Conservation (phyloP, 2,888 invertebrate genomes). For the Drosophila limbata region DNA sequence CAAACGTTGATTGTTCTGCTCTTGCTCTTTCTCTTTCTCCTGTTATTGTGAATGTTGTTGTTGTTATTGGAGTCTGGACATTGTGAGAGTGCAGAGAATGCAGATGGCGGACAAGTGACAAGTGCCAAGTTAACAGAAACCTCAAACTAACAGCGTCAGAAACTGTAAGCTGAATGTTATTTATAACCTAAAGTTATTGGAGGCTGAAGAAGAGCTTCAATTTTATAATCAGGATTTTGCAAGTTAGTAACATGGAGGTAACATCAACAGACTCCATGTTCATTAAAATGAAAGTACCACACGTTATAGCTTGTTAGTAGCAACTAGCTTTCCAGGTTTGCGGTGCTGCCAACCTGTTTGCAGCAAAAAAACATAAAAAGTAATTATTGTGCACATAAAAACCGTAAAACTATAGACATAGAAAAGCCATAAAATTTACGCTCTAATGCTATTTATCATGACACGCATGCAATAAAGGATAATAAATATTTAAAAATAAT, state of each 20-base stretch:
- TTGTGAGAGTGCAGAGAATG: conserved; percentile 28
- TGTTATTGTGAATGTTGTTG: conserved; percentile 17
- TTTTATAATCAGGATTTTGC: conserved; percentile 7
- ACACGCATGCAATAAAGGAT: conserved; percentile 1
- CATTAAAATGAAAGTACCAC: conserved; percentile 21
- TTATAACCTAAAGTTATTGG: not conserved
- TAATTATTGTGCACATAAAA: conserved; percentile 31
- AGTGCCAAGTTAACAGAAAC: conserved; percentile 47
- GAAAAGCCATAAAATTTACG: conserved; percentile 34
- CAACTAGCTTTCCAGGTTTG: conserved; percentile 19
- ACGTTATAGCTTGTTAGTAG: conserved; percentile 9
- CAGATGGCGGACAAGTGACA: conserved; percentile 45
- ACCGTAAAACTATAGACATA: conserved; percentile 13
- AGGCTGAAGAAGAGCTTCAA: not conserved
- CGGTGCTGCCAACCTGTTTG: conserved; percentile 34
- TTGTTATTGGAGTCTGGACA: conserved; percentile 25
- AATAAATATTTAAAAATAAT: conserved; percentile 7
- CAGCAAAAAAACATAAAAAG: conserved; percentile 13
- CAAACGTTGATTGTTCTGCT: conserved; percentile 71
- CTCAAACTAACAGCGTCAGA: conserved; percentile 9
- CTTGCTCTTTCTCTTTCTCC: conserved; percentile 36
- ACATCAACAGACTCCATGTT: not conserved
- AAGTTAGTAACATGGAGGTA: not conserved
- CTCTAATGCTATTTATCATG: conserved; percentile 28
- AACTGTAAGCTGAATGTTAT: conserved; percentile 5